Evolutionary conservation across 2,797 vertebrate genomes (phyloP).

Genomic region (Scyliorhinus canicula): DNA sequence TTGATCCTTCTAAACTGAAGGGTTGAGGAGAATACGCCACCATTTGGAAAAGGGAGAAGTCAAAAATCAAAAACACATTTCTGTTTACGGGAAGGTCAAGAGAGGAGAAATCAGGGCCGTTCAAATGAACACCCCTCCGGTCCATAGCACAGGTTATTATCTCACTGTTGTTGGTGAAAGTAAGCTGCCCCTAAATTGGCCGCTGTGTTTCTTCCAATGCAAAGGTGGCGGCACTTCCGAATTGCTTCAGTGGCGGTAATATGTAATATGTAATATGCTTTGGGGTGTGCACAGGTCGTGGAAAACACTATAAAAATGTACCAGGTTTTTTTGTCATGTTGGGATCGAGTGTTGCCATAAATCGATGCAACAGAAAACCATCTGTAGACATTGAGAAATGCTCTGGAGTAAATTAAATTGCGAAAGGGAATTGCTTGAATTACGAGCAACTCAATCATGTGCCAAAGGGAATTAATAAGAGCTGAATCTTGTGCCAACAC

Average conservation of each 20-base stretch:
- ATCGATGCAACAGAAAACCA: not conserved
- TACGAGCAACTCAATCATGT: constrained; percentile 1
- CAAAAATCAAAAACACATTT: too few species aligned
- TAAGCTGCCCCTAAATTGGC: not conserved
- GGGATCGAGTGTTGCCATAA: not conserved
- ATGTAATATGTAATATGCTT: not conserved
- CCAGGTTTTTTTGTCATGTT: constrained; percentile 1
- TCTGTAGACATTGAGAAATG: constrained; percentile 9
- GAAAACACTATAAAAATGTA: not conserved
- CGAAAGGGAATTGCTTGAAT: constrained; percentile 21
- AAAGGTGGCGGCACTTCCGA: not conserved
- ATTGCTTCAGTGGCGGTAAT: not conserved
- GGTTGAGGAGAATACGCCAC: too few species aligned
- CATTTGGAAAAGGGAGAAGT: too few species aligned
- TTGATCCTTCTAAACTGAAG: too few species aligned
- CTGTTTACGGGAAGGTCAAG: too few species aligned
- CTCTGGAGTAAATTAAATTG: not conserved
- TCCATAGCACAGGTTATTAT: not conserved
- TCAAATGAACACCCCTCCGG: too few species aligned
- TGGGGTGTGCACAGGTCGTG: not conserved
- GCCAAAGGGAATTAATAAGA: not conserved
- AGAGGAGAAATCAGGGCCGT: too few species aligned
- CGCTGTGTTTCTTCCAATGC: not conserved
- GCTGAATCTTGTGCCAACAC: not conserved
- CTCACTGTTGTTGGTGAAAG: not conserved